Conservation (phyloP, 1,140 invertebrate species). For the Nasonia vitripennis region DNA sequence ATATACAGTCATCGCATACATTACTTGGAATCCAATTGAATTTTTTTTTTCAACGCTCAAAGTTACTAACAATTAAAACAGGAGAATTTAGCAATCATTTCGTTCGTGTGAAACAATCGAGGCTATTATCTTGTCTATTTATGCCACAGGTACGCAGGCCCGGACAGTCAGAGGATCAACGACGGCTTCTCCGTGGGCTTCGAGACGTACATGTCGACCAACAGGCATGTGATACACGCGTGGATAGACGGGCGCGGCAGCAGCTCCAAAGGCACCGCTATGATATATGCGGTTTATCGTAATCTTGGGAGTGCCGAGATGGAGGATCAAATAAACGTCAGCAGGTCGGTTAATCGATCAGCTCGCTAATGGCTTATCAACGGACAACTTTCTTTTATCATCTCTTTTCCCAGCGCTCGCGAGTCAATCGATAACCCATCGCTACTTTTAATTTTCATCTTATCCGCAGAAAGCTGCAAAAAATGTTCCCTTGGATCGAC, state of each 20-base stretch:
- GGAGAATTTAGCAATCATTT: too few relatives aligned
- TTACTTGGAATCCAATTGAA: too few relatives aligned
- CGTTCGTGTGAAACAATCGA: too few relatives aligned
- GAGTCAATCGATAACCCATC: not conserved
- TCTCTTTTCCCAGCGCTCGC: not conserved
- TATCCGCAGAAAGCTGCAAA: constrained; percentile 76
- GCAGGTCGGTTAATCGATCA: constrained; percentile 65
- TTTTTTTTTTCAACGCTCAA: too few relatives aligned
- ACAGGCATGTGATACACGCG: constrained; percentile 77
- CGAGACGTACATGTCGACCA: constrained; percentile 78
- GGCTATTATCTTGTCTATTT: not conserved
- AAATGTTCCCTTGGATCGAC: constrained; percentile 83
- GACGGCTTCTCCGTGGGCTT: constrained; percentile 76
- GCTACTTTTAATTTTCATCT: not conserved
- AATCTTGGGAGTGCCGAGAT: constrained; percentile 79
- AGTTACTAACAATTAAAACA: too few relatives aligned
- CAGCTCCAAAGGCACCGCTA: constrained; percentile 77
- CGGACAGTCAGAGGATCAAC: constrained; percentile 77
- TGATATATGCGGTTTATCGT: constrained; percentile 77
- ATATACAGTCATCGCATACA: too few relatives aligned
- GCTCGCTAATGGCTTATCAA: constrained; percentile 9
- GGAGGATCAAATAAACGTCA: constrained; percentile 79
- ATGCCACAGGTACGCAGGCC: constrained; percentile 79
- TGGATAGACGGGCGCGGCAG: constrained; percentile 81
- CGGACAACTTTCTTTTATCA: not conserved